Evolutionary conservation across 2,888 invertebrate genomes (phyloP).

Genomic region (Drosophila prolongata): DNA sequence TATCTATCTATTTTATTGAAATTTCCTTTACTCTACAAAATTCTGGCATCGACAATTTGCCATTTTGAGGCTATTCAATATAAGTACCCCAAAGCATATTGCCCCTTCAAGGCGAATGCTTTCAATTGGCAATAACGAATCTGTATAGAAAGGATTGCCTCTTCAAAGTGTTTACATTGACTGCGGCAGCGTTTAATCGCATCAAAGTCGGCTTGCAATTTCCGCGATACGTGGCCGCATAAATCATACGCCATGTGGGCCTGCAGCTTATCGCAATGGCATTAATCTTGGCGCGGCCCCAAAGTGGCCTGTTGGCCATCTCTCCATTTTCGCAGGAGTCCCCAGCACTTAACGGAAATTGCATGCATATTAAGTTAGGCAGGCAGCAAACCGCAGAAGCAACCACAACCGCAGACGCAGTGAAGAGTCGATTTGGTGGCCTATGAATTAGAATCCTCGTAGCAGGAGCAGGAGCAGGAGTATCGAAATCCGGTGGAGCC

Average conservation of each 20-base stretch:
- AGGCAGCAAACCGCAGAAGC: slow-evolving; percentile 32
- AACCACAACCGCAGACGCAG: slow-evolving; percentile 16
- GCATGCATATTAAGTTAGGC: slow-evolving; percentile 75
- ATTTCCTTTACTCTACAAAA: neutral
- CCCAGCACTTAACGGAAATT: slow-evolving; percentile 73
- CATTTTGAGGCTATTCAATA: neutral
- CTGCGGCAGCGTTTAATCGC: slow-evolving; percentile 54
- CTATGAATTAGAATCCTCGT: slow-evolving; percentile 23
- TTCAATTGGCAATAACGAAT: neutral
- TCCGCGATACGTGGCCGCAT: slow-evolving; percentile 61
- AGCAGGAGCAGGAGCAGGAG: neutral
- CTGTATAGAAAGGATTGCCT: neutral
- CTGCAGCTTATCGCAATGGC: slow-evolving; percentile 70
- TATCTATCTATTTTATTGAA: too few species aligned
- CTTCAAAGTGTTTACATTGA: slow-evolving; percentile 26
- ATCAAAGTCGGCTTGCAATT: slow-evolving; percentile 69
- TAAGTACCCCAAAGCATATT: neutral
- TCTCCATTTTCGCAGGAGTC: slow-evolving; percentile 33
- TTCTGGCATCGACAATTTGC: neutral
- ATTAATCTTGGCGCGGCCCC: slow-evolving; percentile 70
- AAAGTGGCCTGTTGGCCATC: slow-evolving; percentile 40
- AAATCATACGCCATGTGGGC: slow-evolving; percentile 50
- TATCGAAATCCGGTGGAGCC: neutral
- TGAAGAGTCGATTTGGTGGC: slow-evolving; percentile 5
- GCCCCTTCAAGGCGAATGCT: too few species aligned